Base-by-base conservation (phyloP, 1,140 invertebrate genomes). In the Saxidomus purpurata region DNA sequence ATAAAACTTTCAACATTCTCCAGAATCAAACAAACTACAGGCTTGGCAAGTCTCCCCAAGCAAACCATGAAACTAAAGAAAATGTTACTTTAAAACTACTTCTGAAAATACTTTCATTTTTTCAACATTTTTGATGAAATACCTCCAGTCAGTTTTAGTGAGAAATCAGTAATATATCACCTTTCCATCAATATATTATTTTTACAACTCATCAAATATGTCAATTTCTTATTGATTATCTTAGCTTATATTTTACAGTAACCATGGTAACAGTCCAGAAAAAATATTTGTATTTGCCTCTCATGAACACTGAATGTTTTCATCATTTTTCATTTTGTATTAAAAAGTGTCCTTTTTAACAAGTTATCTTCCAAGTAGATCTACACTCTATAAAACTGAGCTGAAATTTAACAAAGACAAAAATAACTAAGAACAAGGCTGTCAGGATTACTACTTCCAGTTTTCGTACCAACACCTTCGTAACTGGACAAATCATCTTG, bases 401-500 rank as follows among this genome's bases (percentile, higher is more conserved):
- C 25, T 52, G 25, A 71, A 85, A 85, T 38, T 36, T 71, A 0
- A 85, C 2, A 52, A 85, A 55, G 36, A n/a, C 76, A 55, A 55
- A 13, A 36, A 85, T 49, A n/a, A 85, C 55, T 38, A 76, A 52
- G 17, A n/a, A 28, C 36, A 74, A 6, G 4, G 43, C 47, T 22
- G 67, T 28, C 52, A 74, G 15, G 8, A 85, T 76, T 25, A 28
- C 15, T 13, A 85, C 25, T 76, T 85, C 63, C 38, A 85, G 25
- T 52, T 25, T 85, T 55, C 49, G 3, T 38, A 85, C 55, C 0
- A 2, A 11, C 17, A 84, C 31, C 49, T 76, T 59, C 55, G 17
- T 76, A n/a, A 74, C 25, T 36, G 25, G 34, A 17, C 28, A 19
- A 1, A 69, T 49, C 38, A 69, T 69, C 15, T 8, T 71, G 67